Evolutionary conservation across 2,888 invertebrate species (phyloP).

Genomic region (Cordilura impudica): DNA sequence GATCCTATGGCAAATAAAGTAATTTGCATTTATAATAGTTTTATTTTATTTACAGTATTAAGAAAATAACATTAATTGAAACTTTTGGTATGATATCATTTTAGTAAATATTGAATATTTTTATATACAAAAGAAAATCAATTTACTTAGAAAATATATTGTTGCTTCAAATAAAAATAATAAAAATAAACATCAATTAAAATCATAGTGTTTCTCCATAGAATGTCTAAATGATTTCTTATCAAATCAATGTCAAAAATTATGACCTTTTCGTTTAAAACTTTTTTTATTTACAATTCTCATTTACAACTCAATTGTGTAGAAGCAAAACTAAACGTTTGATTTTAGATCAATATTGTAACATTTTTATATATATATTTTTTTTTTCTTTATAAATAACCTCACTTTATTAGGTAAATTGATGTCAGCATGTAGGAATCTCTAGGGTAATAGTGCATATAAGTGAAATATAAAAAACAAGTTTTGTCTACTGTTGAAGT

Average conservation of each 20-base stretch:
- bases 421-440: constrained; percentile 43
- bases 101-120: neutral
- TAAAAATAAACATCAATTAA: constrained; percentile 25
- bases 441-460: neutral
- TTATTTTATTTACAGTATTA: neutral
- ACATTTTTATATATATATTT: neutral
- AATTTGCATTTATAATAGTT: neutral
- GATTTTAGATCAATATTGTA: neutral
- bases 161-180: neutral
- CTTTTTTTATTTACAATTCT: neutral
- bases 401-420: constrained; percentile 20
- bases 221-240: constrained; percentile 3
- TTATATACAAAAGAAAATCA: constrained; percentile 2
- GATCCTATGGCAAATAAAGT: neutral
- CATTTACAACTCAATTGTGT: neutral
- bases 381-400: neutral
- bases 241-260: constrained; percentile 42
- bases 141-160: neutral
- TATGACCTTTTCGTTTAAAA: constrained; percentile 34
- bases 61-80: neutral
- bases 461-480: constrained; percentile 5
- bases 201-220: neutral
- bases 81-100: constrained; percentile 37
- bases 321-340: neutral
- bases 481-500: constrained; percentile 1